Conservation (phyloP, 2,888 invertebrate species). For the Dryocosmus kuriphilus region DNA sequence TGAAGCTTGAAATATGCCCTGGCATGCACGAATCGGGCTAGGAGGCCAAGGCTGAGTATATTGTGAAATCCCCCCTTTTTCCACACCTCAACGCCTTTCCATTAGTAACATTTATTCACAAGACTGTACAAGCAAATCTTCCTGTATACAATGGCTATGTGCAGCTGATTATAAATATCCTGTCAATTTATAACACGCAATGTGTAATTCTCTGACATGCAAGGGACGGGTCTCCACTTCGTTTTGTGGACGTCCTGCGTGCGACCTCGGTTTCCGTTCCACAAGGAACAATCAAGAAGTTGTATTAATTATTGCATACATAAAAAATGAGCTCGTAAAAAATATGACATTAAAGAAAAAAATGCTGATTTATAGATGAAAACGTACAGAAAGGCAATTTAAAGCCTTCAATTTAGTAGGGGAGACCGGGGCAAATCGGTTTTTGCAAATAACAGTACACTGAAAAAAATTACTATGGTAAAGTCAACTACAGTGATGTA, state of each 20-base stretch:
- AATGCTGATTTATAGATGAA: not conserved
- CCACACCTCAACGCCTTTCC: conserved; percentile 20
- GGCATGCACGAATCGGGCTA: conserved; percentile 68
- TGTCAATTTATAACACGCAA: conserved; percentile 37
- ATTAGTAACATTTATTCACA: conserved; percentile 30
- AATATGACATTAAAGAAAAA: not conserved
- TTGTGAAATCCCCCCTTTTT: conserved; percentile 40
- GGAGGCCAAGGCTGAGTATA: conserved; percentile 68
- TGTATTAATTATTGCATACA: not conserved
- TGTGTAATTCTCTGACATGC: conserved; percentile 8
- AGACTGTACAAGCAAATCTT: conserved; percentile 36
- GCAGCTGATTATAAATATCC: conserved; percentile 32
- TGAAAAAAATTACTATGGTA: too few species aligned
- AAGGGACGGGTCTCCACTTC: conserved; percentile 36
- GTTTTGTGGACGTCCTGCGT: not conserved
- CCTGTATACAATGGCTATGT: conserved; percentile 31
- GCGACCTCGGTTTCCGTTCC: not conserved
- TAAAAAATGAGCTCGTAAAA: not conserved
- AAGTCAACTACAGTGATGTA: too few species aligned
- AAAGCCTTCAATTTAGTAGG: too few species aligned
- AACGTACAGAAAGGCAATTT: not conserved
- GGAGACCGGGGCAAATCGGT: too few species aligned
- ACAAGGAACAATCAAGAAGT: not conserved
- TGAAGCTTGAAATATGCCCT: conserved; percentile 52
- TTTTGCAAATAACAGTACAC: too few species aligned